Percentiles rank a stretch among this genome's conserved stretches.
These are phyloP conservation scores for Limnephilus marmoratus DNA, from an alignment of 2,888 invertebrate genomes.

Conservation along the genomic window DNA sequence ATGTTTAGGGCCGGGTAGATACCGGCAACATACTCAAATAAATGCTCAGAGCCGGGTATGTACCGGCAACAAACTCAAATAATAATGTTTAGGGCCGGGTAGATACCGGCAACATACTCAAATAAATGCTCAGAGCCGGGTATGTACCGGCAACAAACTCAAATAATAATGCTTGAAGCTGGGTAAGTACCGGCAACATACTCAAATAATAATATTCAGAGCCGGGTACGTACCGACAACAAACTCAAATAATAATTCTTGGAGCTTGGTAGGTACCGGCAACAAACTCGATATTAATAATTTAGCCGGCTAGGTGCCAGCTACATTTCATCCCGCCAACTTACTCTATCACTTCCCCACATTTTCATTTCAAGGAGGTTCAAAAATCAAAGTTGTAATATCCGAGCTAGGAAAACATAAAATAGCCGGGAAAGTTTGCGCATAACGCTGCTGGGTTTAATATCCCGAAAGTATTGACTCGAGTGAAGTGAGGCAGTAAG, in stretches of 20 bases:
- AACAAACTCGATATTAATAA: not conserved
- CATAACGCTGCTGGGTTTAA: slow-evolving; percentile 16
- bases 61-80: not conserved
- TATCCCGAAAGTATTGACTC: slow-evolving; percentile 36
- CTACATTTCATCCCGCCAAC: not conserved
- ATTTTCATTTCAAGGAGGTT: not conserved
- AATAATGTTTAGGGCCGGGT: too few species aligned
- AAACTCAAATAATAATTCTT: too few species aligned
- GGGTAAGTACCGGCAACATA: too few species aligned
- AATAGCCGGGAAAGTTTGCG: slow-evolving; percentile 9
- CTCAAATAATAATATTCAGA: too few species aligned
- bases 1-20: too few species aligned
- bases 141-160: not conserved
- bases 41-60: too few species aligned
- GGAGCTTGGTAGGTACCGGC: too few species aligned
- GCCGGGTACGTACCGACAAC: too few species aligned
- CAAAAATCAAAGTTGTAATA: slow-evolving; percentile 11
- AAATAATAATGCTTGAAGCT: not conserved
- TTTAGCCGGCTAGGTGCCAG: not conserved
- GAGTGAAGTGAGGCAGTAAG: slow-evolving; percentile 12
- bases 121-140: too few species aligned
- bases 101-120: too few species aligned
- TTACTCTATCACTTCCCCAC: not conserved
- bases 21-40: too few species aligned
- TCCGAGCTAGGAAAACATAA: slow-evolving; percentile 8